phyloP scores from a whole-genome alignment of 1,140 invertebrate genomes.

The honey bee (Apis mellifera) region DNA sequence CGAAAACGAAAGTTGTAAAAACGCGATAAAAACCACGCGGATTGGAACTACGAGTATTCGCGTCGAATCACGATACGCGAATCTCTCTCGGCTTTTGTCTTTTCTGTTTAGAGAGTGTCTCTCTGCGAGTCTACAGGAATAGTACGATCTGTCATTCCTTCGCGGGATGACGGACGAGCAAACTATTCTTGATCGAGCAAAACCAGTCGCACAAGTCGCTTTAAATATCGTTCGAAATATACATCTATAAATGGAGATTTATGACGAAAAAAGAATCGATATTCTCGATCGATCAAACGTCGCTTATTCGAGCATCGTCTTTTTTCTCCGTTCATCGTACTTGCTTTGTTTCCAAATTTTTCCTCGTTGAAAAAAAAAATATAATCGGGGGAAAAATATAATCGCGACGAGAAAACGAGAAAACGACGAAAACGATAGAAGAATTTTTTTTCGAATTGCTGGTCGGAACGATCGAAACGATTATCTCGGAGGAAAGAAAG shows the following conservation, averaged over 20 bases:
- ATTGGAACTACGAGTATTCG: slow-evolving; percentile 13
- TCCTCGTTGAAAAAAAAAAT: no score
- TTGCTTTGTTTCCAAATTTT: no score
- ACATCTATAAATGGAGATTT: no score
- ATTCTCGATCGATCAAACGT: no score
- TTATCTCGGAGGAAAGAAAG: neutral
- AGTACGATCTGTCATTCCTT: slow-evolving; percentile 45
- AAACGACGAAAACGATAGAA: no score
- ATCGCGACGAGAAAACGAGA: neutral
- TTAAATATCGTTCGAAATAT: slow-evolving; percentile 16
- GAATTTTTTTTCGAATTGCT: neutral
- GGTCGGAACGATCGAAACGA: neutral
- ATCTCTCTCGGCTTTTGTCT: neutral
- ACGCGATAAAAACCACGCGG: neutral
- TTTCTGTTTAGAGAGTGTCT: slow-evolving; percentile 12
- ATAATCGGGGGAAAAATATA: neutral
- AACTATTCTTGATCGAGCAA: slow-evolving; percentile 48
- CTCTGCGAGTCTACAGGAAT: slow-evolving; percentile 30
- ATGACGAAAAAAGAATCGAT: neutral
- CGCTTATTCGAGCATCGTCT: no score
- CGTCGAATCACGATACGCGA: neutral
- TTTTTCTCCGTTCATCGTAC: no score
- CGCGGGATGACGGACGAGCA: slow-evolving; percentile 42
- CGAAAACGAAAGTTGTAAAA: neutral
- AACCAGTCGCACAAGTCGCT: slow-evolving; percentile 26